These are phyloP conservation scores for Artibeus jamaicensis DNA, from an alignment of 2,797 vertebrate genomes.

Conservation along the genomic window DNA sequence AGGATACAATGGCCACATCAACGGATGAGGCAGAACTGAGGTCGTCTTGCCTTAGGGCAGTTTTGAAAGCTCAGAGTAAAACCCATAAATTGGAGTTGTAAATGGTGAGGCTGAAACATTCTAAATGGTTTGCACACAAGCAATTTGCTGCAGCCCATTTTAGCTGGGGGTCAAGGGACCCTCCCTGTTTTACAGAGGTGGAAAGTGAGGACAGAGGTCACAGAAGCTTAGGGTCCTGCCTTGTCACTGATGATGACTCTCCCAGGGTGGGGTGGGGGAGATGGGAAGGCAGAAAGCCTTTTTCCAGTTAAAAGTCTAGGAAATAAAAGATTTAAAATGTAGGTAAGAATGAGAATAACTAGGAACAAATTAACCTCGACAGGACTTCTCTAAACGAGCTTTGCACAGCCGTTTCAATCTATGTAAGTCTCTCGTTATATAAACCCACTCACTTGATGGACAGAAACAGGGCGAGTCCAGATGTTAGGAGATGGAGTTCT, in stretches of 20 bases:
- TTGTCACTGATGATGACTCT: neutral
- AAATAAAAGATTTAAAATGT: neutral
- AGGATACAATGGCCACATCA: neutral
- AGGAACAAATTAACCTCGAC: neutral
- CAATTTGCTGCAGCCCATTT: neutral
- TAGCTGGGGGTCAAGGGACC: neutral
- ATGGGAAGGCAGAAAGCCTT: neutral
- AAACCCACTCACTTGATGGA: slow-evolving; percentile 31
- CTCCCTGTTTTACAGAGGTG: neutral
- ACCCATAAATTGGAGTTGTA: slow-evolving; percentile 13
- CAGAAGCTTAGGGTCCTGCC: neutral
- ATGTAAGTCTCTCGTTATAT: slow-evolving; percentile 40
- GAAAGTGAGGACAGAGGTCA: neutral
- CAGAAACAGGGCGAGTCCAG: slow-evolving; percentile 18
- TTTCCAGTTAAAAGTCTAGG: neutral
- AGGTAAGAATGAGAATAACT: neutral
- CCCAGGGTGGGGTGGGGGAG: neutral
- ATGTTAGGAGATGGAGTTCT: slow-evolving; percentile 28
- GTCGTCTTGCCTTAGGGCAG: slow-evolving; percentile 4
- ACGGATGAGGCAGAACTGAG: neutral
- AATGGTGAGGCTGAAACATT: slow-evolving; percentile 18
- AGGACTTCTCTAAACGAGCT: neutral
- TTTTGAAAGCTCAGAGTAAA: slow-evolving; percentile 50
- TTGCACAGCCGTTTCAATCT: neutral
- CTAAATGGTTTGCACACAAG: neutral